A percentile compares a stretch with the other conserved stretches of the same genome.
These are phyloP conservation scores for Staurois parvus DNA, from an alignment of 2,797 vertebrate species.

Conservation along the genomic window DNA sequence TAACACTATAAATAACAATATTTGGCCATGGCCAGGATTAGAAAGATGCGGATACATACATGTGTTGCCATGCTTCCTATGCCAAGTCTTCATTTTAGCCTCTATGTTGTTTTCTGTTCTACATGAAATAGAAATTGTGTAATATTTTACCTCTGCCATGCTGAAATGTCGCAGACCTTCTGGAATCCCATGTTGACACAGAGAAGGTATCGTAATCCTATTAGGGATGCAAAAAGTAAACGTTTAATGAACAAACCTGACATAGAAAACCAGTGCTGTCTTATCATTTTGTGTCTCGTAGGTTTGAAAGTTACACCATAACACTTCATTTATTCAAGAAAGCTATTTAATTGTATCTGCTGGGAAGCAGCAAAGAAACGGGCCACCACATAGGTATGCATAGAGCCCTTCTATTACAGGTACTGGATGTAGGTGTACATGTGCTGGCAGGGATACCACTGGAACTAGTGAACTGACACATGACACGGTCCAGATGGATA, in stretches of 20 bases:
- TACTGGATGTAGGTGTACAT: no score
- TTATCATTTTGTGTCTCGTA: background rate
- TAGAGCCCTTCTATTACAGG: no score
- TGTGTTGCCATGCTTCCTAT: background rate
- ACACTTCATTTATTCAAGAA: background rate
- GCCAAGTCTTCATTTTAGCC: background rate
- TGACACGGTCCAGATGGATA: no score
- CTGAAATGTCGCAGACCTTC: conserved; percentile 13
- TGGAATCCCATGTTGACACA: conserved; percentile 48
- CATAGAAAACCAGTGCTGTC: background rate
- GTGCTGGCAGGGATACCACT: no score
- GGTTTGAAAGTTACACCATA: background rate
- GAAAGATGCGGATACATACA: background rate
- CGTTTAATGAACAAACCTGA: background rate
- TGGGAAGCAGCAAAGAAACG: no score
- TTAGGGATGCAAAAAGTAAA: background rate
- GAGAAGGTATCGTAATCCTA: conserved; percentile 49
- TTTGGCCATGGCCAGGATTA: no score
- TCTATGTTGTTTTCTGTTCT: background rate
- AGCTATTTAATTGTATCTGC: no score
- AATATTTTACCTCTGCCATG: conserved; percentile 21
- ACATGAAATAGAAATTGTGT: background rate
- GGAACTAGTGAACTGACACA: no score
- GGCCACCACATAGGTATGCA: no score
- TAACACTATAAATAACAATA: no score